Conservation (phyloP, 2,797 vertebrate genomes). For the Masticophis lateralis region DNA sequence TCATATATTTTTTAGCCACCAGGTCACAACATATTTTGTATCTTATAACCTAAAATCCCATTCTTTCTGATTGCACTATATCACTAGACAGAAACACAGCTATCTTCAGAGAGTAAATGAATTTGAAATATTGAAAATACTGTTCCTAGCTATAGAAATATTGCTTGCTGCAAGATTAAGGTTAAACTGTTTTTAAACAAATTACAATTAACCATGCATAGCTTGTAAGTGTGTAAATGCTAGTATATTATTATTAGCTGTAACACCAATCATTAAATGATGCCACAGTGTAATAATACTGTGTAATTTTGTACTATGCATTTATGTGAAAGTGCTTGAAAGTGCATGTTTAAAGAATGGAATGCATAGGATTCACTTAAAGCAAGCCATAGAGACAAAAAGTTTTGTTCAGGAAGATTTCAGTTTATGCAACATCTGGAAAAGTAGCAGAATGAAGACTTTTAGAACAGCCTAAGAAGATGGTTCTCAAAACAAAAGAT, state of each 20-base stretch:
- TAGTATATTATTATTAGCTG: neutral
- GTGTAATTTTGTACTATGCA: neutral
- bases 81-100: neutral
- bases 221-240: neutral
- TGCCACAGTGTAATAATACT: neutral
- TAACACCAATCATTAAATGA: neutral
- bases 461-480: neutral
- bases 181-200: neutral
- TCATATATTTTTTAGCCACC: neutral
- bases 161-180: neutral
- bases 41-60: neutral
- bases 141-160: neutral
- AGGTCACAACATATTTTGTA: neutral
- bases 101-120: neutral
- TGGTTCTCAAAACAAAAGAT: neutral
- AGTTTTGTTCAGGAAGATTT: neutral
- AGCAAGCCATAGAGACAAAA: neutral
- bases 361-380: neutral
- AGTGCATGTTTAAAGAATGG: neutral
- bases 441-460: neutral
- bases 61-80: neutral
- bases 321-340: neutral
- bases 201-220: neutral
- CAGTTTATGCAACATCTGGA: neutral
- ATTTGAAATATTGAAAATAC: neutral